Base-by-base conservation (phyloP, 2,888 invertebrate species). In the Nomada ruficornis region DNA sequence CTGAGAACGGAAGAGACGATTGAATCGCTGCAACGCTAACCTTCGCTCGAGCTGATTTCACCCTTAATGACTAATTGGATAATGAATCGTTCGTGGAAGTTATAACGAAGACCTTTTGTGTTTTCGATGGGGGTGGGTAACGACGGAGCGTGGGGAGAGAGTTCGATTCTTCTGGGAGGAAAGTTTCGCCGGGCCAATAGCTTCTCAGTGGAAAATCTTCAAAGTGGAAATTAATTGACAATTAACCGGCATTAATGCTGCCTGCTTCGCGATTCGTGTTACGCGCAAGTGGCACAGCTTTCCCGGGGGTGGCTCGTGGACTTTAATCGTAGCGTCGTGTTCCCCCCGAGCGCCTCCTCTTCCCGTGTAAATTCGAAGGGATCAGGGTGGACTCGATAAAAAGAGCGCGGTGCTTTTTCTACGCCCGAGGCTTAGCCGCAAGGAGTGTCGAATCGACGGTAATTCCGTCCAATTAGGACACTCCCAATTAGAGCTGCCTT, bases 401-500 rank as follows among this genome's bases (percentile, higher is more conserved):
- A 89, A 82, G 87, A 83, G 79, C 72, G 77, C 47, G 86, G 68
- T 82, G 80, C 78, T 84, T 88, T 86, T 86, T 85, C 82, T 67
- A 62, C 81, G 80, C 72, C 78, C 78, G 76, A 80, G 87, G 82
- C 80, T 88, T 82, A 88, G 87, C 89, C 89, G 76, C 87, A 82
- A 82, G 83, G 89, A 87, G 89, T 77, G 85, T 80, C 81, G 89
- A 87, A 88, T 88, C 82, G 83, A 75, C 87, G 83, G 87, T 88
- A 88, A 86, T 84, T 86, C 86, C 82, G 83, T 88, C 90, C 90
- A 90, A 90, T 90, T 90, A 90, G 89, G 86, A 88, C 84, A 85
- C 85, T 86, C 85, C 89, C 90, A 90, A 90, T 90, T 90, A 90
- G 70, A 71, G 85, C 83, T 87, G 84, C 74, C 84, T 84, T 83